Conservation (phyloP, 2,113 vertebrate species). For the Sprattus sprattus region DNA sequence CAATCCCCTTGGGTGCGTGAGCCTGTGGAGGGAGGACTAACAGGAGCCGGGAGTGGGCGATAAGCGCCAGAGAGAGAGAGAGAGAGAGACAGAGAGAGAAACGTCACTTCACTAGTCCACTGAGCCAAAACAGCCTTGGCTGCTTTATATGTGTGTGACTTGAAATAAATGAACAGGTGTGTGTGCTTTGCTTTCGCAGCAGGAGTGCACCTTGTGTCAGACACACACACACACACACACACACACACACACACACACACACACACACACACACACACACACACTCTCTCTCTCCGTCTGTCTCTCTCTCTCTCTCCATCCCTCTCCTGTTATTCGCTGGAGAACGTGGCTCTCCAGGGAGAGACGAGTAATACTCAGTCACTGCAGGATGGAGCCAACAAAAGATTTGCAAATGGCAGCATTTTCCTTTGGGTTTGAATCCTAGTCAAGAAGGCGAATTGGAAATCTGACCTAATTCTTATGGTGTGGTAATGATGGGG, state of each 20-base stretch:
- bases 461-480: slow-evolving; percentile 1
- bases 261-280: too few species aligned
- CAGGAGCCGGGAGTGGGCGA: slow-evolving; percentile 32
- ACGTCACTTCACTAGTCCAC: neutral
- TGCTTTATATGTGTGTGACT: neutral
- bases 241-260: too few species aligned
- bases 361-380: neutral
- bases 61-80: slow-evolving; percentile 16
- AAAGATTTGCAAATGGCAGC: slow-evolving; percentile 12
- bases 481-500: neutral
- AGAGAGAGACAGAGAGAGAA: neutral
- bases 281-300: neutral
- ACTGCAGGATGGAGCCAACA: slow-evolving; percentile 13
- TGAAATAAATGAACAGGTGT: slow-evolving; percentile 20
- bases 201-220: neutral
- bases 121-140: neutral
- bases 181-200: slow-evolving; percentile 1
- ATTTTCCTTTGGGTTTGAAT: slow-evolving; percentile 3
- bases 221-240: neutral
- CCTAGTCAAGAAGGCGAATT: slow-evolving; percentile 1
- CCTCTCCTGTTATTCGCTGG: neutral
- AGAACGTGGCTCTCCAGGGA: neutral
- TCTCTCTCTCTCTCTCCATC: neutral
- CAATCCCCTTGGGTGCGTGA: neutral
- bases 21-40: neutral